phyloP scores from a whole-genome alignment of 2,113 vertebrate genomes.

The Catharus fuscescens region DNA sequence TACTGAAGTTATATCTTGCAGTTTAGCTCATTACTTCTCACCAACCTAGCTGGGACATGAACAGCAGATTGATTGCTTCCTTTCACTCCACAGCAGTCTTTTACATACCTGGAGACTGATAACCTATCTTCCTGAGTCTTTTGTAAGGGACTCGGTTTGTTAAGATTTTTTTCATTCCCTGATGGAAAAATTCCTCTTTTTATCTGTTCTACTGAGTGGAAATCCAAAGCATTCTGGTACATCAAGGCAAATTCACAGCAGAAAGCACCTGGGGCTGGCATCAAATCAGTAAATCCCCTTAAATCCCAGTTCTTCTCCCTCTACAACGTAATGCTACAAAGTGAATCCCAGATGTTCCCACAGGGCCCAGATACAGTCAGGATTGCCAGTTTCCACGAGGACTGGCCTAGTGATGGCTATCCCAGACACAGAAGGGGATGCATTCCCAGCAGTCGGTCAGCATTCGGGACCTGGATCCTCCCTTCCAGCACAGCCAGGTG shows the following conservation, averaged over 20 bases:
- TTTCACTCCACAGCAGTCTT: not conserved
- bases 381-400: not conserved
- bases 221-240: not conserved
- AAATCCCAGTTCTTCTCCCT: not conserved
- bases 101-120: not conserved
- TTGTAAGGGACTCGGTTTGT: not conserved
- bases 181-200: not conserved
- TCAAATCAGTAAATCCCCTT: not conserved
- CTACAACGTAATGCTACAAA: not conserved
- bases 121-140: not conserved
- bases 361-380: fast-evolving
- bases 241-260: not conserved
- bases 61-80: not conserved
- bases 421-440: fast-evolving
- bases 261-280: not conserved
- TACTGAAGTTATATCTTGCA: not conserved
- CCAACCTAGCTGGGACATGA: not conserved
- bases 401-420: fast-evolving
- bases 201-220: not conserved
- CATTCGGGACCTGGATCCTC: fast-evolving
- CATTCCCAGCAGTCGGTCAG: no score
- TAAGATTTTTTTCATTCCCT: not conserved
- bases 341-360: not conserved
- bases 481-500: fast-evolving
- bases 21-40: not conserved